Percentiles rank a stretch among this genome's conserved stretches.
phyloP scores from a whole-genome alignment of 2,797 vertebrate genomes.

The Dryobates pubescens region DNA sequence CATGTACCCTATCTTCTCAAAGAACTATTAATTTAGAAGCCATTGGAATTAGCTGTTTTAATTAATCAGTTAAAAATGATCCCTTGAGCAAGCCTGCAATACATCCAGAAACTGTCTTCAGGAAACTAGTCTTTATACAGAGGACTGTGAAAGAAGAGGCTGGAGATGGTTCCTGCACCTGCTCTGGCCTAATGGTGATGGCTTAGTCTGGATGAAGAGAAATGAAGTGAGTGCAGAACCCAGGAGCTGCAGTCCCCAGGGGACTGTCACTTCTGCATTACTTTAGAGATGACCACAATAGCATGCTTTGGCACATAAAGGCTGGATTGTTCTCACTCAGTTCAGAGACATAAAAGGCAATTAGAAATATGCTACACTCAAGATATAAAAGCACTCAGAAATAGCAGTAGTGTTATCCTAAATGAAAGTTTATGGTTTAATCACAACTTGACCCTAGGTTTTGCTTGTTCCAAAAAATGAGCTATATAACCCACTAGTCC shows the following conservation, averaged over 20 bases:
- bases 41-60: neutral
- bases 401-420: neutral
- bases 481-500: neutral
- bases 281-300: neutral
- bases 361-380: neutral
- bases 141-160: neutral
- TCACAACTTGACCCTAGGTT: neutral
- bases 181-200: rapidly evolving
- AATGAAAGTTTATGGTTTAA: neutral
- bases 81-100: neutral
- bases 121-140: neutral
- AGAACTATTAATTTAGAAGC: neutral
- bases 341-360: neutral
- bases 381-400: neutral
- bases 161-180: neutral
- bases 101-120: neutral
- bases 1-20: neutral
- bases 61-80: neutral
- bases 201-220: neutral
- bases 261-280: neutral
- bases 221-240: neutral
- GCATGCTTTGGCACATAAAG: neutral
- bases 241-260: neutral
- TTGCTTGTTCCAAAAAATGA: neutral
- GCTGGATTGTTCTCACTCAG: neutral